phyloP scores from a whole-genome alignment of 2,888 invertebrate genomes.

The Tanaodytes sp. region DNA sequence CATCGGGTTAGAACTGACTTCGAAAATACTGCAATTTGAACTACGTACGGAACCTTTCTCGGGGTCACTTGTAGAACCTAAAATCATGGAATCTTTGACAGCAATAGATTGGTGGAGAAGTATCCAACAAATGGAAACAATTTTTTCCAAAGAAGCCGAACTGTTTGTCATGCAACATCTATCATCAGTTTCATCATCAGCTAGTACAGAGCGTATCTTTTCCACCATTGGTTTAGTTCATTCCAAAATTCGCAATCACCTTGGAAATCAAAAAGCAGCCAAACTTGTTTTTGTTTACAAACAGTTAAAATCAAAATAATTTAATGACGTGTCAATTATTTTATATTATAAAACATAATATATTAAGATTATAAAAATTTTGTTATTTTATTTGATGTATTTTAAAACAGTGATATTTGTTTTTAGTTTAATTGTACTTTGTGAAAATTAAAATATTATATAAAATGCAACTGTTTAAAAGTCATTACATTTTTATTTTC shows the following conservation, averaged over 20 bases:
- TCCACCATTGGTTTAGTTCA: constrained; percentile 13
- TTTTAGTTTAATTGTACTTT: too few relatives aligned
- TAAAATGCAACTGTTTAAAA: too few relatives aligned
- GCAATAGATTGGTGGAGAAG: background rate
- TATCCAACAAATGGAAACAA: background rate
- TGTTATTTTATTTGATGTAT: too few relatives aligned
- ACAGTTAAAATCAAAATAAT: too few relatives aligned
- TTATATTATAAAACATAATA: too few relatives aligned
- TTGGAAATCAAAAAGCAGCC: background rate
- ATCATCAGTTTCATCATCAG: background rate
- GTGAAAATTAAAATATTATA: too few relatives aligned
- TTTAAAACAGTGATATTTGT: too few relatives aligned
- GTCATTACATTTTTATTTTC: too few relatives aligned
- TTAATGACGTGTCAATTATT: too few relatives aligned
- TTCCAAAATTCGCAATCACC: constrained; percentile 5
- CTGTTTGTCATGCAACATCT: background rate
- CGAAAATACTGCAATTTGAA: constrained; percentile 13
- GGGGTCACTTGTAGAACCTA: background rate
- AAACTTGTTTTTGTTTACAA: background rate
- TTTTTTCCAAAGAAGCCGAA: background rate
- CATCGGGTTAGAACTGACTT: background rate
- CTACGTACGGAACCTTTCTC: constrained; percentile 6
- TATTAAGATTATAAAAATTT: too few relatives aligned
- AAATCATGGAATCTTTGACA: background rate
- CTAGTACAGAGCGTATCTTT: background rate